Conservation (phyloP, 2,797 vertebrate species). For the Aulostomus chinensis region DNA sequence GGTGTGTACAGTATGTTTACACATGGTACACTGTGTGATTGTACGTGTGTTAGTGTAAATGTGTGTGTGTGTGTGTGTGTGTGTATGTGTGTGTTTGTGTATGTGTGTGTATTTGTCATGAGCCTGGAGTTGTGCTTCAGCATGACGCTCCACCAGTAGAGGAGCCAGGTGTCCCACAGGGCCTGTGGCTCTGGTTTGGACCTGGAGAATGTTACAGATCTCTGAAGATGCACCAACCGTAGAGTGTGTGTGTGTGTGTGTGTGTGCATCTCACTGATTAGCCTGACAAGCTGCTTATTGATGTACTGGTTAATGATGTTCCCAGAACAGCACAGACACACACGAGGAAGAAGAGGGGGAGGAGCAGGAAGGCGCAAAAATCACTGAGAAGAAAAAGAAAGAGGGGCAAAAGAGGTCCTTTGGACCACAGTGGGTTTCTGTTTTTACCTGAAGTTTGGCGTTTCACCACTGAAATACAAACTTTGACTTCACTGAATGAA, state of each 20-base stretch:
- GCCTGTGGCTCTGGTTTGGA: conserved; percentile 36
- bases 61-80: conserved; percentile 23
- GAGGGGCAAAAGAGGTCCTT: no score
- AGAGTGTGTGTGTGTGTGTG: conserved; percentile 10
- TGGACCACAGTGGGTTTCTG: no score
- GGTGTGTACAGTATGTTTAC: conserved; percentile 65
- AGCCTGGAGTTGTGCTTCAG: conserved; percentile 17
- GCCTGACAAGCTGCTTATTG: conserved; percentile 36
- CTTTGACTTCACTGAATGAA: no score
- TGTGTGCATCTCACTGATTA: conserved; percentile 33
- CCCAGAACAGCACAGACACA: conserved; percentile 18
- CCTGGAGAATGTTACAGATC: conserved; percentile 51
- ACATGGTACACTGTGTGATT: conserved; percentile 37
- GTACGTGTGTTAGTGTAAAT: conserved; percentile 23
- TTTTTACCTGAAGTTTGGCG: no score
- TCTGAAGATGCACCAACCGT: conserved; percentile 37
- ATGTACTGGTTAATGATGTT: conserved; percentile 43
- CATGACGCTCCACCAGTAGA: conserved; percentile 21
- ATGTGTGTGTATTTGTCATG: conserved; percentile 27
- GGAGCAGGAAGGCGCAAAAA: background rate
- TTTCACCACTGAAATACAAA: no score
- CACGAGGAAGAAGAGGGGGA: background rate
- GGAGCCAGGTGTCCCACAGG: conserved; percentile 36
- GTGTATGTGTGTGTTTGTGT: conserved; percentile 17
- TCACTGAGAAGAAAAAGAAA: background rate